These are phyloP conservation scores for Agriopis leucophaearia DNA, from an alignment of 2,888 invertebrate species.

Conservation along the genomic window DNA sequence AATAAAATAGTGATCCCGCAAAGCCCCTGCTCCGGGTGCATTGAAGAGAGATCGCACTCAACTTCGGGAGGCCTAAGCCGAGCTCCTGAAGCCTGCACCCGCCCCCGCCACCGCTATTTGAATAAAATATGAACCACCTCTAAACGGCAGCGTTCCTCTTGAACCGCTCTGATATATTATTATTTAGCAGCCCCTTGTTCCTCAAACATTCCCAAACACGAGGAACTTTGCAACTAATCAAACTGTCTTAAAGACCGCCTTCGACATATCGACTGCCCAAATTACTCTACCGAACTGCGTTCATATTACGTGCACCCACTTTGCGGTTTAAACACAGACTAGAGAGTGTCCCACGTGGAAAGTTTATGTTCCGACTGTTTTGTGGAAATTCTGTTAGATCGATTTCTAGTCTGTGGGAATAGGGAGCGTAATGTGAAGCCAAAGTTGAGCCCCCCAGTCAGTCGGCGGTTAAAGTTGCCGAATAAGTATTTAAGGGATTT, in stretches of 20 bases:
- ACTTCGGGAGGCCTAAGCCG: not conserved
- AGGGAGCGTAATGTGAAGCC: conserved; percentile 31
- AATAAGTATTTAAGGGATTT: conserved; percentile 54
- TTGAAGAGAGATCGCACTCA: conserved; percentile 16
- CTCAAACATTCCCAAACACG: conserved; percentile 48
- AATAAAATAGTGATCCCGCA: conserved; percentile 10
- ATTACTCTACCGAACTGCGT: conserved; percentile 58
- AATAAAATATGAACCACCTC: conserved; percentile 10
- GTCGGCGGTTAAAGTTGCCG: conserved; percentile 44
- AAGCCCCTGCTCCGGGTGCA: conserved; percentile 17
- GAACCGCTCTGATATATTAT: conserved; percentile 33
- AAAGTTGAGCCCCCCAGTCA: conserved; percentile 39
- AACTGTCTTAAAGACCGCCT: conserved; percentile 76
- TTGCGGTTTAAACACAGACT: conserved; percentile 34
- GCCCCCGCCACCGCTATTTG: not conserved
- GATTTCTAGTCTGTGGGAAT: conserved; percentile 17
- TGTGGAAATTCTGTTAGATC: conserved; percentile 1
- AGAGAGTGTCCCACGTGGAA: not conserved
- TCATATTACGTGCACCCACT: conserved; percentile 45
- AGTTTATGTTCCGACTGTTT: conserved; percentile 39
- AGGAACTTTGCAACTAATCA: conserved; percentile 75
- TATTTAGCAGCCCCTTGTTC: conserved; percentile 35
- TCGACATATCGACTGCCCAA: conserved; percentile 71
- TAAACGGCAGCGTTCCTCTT: conserved; percentile 28
- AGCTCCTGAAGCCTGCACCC: not conserved